Conservation (phyloP, 2,888 invertebrate genomes). For the Brachyopa scutellaris region DNA sequence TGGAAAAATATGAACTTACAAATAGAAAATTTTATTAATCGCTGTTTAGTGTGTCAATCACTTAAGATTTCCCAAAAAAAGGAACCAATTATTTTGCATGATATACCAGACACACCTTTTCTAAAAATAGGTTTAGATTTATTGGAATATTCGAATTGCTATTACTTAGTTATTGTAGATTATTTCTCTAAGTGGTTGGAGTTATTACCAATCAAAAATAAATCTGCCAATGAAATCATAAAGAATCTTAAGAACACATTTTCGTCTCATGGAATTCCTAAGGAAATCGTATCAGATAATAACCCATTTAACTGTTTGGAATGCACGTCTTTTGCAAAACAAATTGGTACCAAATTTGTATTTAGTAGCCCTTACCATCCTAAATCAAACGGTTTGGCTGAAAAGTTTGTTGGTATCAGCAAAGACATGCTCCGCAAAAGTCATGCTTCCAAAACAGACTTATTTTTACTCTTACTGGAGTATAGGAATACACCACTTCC, state of each 20-base stretch:
- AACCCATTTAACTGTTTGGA: not conserved
- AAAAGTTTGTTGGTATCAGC: not conserved
- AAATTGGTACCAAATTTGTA: not conserved
- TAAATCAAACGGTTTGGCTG: not conserved
- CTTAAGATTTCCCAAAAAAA: not conserved
- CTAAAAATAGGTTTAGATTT: constrained; percentile 9
- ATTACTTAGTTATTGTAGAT: not conserved
- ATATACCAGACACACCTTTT: not conserved
- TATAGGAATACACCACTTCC: not conserved
- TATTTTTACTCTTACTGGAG: too few species aligned
- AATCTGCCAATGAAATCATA: not conserved
- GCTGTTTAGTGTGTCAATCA: not conserved
- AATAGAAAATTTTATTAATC: not conserved
- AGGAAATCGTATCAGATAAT: not conserved
- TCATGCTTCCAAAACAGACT: not conserved
- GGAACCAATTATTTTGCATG: constrained; percentile 6
- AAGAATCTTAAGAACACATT: not conserved
- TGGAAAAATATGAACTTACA: not conserved
- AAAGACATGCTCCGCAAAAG: not conserved
- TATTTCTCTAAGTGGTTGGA: not conserved
- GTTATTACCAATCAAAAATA: not conserved
- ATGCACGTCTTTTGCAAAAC: not conserved
- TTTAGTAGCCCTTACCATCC: not conserved
- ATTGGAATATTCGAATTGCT: not conserved
- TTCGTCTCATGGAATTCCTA: not conserved